Percentiles rank a stretch among this genome's conserved stretches.
phyloP scores from a whole-genome alignment of 2,888 invertebrate genomes.

The Cheilosia vernalis region DNA sequence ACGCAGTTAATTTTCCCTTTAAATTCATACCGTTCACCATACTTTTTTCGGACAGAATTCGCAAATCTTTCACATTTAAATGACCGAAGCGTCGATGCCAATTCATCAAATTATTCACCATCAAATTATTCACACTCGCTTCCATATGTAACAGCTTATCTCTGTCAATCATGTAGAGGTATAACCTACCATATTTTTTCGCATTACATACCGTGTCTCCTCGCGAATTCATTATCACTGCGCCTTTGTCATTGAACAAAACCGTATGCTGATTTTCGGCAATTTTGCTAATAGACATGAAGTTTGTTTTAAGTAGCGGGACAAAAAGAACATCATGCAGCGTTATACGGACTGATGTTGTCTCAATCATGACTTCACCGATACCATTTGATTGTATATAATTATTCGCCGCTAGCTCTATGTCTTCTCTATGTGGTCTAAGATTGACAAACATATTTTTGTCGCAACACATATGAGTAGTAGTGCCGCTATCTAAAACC shows the following conservation, averaged over 20 bases:
- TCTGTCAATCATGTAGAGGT: background rate
- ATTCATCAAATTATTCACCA: conserved; percentile 8
- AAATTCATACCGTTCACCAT: conserved; percentile 21
- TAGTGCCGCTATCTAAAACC: conserved; percentile 28
- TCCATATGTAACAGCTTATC: conserved; percentile 6
- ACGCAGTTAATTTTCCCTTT: background rate
- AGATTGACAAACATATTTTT: conserved; percentile 22
- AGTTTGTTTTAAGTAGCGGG: conserved; percentile 22
- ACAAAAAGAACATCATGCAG: conserved; percentile 25
- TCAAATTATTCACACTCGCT: no score
- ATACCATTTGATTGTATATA: conserved; percentile 28
- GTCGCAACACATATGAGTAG: conserved; percentile 39
- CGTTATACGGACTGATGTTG: conserved; percentile 9
- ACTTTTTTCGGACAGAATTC: conserved; percentile 1
- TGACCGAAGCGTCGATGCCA: conserved; percentile 26
- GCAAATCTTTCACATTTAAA: conserved; percentile 1
- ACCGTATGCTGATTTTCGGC: conserved; percentile 2
- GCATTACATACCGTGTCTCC: conserved; percentile 12
- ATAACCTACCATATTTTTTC: conserved; percentile 8
- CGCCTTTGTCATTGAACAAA: conserved; percentile 14
- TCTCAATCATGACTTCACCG: conserved; percentile 15
- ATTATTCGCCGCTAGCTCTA: conserved; percentile 19
- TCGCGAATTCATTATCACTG: conserved; percentile 14
- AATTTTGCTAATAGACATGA: conserved; percentile 31
- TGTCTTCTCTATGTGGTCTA: conserved; percentile 24